Percentiles rank a stretch among this genome's conserved stretches.
Evolutionary conservation across 2,113 vertebrate genomes (phyloP).

Genomic region (Vidua macroura): DNA sequence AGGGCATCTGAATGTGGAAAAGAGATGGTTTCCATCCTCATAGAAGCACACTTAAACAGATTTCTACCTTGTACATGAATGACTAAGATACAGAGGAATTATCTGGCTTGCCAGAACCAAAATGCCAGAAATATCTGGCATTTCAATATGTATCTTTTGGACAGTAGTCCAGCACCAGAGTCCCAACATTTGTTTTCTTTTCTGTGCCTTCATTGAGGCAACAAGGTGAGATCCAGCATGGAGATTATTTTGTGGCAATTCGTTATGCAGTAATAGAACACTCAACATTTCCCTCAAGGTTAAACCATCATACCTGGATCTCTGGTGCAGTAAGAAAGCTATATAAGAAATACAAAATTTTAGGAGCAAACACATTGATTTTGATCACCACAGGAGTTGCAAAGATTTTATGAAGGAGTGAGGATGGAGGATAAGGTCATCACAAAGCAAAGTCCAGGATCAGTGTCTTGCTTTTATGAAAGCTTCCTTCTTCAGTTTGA

Average conservation of each 20-base stretch:
- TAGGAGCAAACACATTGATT: background rate
- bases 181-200: background rate
- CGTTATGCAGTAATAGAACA: background rate
- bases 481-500: background rate
- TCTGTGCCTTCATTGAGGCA: background rate
- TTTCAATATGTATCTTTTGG: background rate
- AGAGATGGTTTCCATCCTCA: background rate
- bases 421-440: background rate
- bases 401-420: background rate
- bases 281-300: background rate
- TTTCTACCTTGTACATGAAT: background rate
- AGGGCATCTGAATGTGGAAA: background rate
- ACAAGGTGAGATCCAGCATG: background rate
- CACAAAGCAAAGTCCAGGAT: background rate
- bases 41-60: background rate
- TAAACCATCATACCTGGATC: background rate
- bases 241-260: background rate
- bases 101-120: background rate
- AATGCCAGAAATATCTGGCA: background rate
- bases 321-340: background rate
- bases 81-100: background rate
- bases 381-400: background rate
- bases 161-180: background rate
- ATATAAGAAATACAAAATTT: background rate
- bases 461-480: background rate